Evolutionary conservation across 1,140 invertebrate genomes (phyloP).

Genomic region (Centruroides sculpturatus): DNA sequence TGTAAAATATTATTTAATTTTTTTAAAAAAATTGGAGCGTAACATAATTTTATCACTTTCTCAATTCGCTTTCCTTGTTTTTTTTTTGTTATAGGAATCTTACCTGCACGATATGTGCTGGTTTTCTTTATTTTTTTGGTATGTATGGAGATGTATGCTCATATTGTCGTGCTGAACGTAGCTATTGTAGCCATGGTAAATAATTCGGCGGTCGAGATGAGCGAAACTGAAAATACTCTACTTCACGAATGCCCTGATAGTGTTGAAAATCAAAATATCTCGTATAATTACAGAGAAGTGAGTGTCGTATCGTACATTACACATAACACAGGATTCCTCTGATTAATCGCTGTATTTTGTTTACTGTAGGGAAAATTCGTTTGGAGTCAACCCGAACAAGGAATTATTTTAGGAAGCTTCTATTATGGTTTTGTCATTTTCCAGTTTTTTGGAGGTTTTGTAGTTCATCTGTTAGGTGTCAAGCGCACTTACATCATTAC

Average conservation of each 20-base stretch:
- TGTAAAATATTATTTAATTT: too few species aligned
- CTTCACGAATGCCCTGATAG: neutral
- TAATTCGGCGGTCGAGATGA: conserved; percentile 11
- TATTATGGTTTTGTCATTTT: neutral
- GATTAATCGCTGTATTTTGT: neutral
- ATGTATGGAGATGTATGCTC: conserved; percentile 49
- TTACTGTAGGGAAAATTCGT: neutral
- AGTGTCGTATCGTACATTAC: neutral
- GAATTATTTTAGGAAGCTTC: neutral
- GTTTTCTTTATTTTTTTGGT: neutral
- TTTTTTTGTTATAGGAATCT: neutral
- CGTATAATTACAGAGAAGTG: neutral
- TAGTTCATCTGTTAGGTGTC: neutral
- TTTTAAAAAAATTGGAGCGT: too few species aligned
- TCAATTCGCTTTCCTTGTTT: too few species aligned
- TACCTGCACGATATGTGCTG: neutral
- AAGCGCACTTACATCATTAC: conserved; percentile 61
- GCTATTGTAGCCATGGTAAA: conserved; percentile 93
- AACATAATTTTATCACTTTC: too few species aligned
- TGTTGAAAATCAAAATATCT: neutral
- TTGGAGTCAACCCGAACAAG: neutral
- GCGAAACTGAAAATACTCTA: neutral
- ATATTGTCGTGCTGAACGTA: conserved; percentile 90
- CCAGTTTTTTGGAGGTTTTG: neutral
- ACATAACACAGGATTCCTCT: neutral